A percentile compares a stretch with the other conserved stretches of the same genome.
phyloP scores from a whole-genome alignment of 2,113 vertebrate species.

The Pantherophis guttatus region DNA sequence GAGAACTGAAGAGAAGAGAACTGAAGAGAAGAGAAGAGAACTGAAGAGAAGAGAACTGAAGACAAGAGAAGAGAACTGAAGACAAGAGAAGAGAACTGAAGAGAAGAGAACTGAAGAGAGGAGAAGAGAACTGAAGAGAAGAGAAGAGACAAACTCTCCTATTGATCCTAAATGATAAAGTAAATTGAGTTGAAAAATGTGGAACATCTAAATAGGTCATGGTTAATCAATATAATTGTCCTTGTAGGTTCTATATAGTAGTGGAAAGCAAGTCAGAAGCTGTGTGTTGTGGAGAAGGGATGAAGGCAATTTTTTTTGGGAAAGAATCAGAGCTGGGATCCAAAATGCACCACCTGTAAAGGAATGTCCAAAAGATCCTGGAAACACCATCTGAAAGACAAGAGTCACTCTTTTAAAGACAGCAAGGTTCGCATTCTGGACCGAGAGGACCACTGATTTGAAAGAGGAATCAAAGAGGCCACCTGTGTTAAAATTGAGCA shows the following conservation, averaged over 20 bases:
- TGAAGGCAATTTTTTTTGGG: not conserved
- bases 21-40: no score
- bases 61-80: not conserved
- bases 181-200: not conserved
- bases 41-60: not conserved
- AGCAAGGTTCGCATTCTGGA: not conserved
- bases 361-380: not conserved
- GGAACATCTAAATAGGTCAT: not conserved
- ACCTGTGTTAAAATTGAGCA: not conserved
- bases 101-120: no score
- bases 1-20: no score
- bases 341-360: not conserved
- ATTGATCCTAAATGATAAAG: not conserved
- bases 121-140: no score
- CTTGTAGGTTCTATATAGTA: not conserved
- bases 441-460: not conserved
- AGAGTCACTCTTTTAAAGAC: not conserved
- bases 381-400: not conserved
- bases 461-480: not conserved
- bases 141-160: not conserved
- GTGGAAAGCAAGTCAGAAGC: not conserved
- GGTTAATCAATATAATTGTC: not conserved
- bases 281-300: not conserved
- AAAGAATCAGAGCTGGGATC: not conserved
- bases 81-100: no score